Base-by-base conservation (phyloP, 2,888 invertebrate genomes). In the Drosophila tanythrix region DNA sequence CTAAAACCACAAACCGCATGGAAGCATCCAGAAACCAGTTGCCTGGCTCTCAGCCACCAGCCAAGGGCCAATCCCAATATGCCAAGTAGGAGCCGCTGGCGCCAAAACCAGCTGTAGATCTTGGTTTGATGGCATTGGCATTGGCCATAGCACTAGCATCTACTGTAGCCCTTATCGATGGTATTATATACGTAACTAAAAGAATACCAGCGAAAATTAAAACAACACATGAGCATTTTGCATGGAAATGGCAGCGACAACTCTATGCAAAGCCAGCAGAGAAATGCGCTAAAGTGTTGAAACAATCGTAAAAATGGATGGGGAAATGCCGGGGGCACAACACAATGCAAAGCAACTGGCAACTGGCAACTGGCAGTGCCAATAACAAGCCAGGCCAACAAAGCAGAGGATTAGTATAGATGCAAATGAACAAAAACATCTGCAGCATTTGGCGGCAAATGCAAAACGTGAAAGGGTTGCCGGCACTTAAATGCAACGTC, bases 201-300 rank as follows among this genome's bases (percentile, higher is more conserved):
- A 65, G 64, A 70, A 73, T 81, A 66, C 48, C 51, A 66, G 61
- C 29, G 52, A 55, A 58, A 43, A 33, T 46, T 25, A 70, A 46
- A 68, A 61, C 25, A 66, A 53, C 70, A 70, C 67, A 74, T 69
- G 60, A 48, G 53, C 43, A 46, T 53, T 36, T 27, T 58, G 55
- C 51, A 63, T 7, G n/a, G 55, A 36, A 63, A 36, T n/a, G 18
- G 56, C 29, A 21, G n/a, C 51, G 67, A 60, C 64, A 80, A 85
- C 83, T 77, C 79, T 73, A 79, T 79, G 79, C 71, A 74, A 74
- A 68, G 64, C 79, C 56, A 74, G 73, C 56, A 73, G 73, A 79
- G 79, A 79, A 82, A 82, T 81, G 80, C 83, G 88, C 83, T 74
- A 87, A 89, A 88, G 85, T 87, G 87, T 89, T 89, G 87, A 87